Percentiles rank a stretch among this genome's conserved stretches.
These are phyloP conservation scores for Leptosomus discolor DNA, from an alignment of 2,113 vertebrate genomes.

Conservation along the genomic window DNA sequence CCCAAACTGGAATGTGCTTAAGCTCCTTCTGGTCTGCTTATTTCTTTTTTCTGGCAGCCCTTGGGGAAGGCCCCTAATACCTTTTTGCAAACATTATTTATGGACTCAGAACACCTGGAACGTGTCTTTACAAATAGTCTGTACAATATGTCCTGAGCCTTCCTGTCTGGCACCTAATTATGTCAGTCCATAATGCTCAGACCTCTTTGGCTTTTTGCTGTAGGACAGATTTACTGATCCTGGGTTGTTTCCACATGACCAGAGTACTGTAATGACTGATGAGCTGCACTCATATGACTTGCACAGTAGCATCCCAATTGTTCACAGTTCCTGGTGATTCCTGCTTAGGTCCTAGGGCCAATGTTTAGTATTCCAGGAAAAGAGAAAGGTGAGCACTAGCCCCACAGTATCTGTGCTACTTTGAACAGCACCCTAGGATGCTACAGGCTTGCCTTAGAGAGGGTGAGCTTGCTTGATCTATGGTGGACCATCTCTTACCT, in stretches of 20 bases:
- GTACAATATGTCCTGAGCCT: not conserved
- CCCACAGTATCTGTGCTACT: not conserved
- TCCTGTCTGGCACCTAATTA: not conserved
- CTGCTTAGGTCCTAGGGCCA: not conserved
- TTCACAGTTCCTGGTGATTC: not conserved
- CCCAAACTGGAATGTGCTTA: conserved; percentile 56
- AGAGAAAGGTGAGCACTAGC: not conserved
- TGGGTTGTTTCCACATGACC: not conserved
- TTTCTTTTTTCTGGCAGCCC: conserved; percentile 34
- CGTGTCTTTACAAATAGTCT: conserved; percentile 34
- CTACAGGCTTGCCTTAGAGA: not conserved
- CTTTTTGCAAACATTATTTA: conserved; percentile 22
- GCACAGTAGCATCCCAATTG: not conserved
- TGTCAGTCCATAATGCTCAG: not conserved
- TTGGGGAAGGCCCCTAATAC: conserved; percentile 32
- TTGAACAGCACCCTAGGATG: not conserved
- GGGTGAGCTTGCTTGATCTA: not conserved
- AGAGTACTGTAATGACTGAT: not conserved
- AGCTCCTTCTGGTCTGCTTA: conserved; percentile 27
- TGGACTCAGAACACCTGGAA: not conserved
- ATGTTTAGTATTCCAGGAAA: not conserved
- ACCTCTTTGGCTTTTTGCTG: conserved; percentile 11
- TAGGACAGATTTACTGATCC: not conserved
- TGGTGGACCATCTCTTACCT: not conserved
- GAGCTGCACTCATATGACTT: not conserved